Conservation (phyloP, 92 coral and sea anemone species). For the Isaurus tuberculatus region DNA sequence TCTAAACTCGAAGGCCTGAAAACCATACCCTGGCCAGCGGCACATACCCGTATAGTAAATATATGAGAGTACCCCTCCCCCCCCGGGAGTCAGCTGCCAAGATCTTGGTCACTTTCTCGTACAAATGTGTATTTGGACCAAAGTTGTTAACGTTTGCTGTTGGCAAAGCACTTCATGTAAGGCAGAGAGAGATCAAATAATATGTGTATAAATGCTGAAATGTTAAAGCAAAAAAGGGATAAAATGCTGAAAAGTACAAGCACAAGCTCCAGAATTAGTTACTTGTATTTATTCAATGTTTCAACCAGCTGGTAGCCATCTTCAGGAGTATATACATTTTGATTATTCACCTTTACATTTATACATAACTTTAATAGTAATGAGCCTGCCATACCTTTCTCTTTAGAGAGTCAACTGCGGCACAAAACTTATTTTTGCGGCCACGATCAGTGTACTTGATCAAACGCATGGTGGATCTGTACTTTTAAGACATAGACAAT, state of each 20-base stretch:
- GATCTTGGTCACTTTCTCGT: constrained; percentile 18
- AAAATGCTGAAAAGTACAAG: constrained; percentile 12
- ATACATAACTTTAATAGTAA: constrained; percentile 4
- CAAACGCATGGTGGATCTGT: constrained; percentile 35
- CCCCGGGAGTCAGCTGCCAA: constrained; percentile 6
- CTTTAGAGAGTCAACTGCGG: constrained; percentile 29
- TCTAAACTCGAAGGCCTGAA: constrained; percentile 16
- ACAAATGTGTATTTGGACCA: constrained; percentile 14
- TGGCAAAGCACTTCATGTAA: constrained; percentile 15
- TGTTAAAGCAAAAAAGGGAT: constrained; percentile 18
- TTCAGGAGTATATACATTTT: constrained; percentile 19
- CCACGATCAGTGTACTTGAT: constrained; percentile 28
- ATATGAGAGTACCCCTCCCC: background rate
- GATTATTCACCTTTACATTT: constrained; percentile 30
- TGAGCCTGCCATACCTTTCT: constrained; percentile 30
- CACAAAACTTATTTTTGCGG: constrained; percentile 26
- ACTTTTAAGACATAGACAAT: constrained; percentile 3
- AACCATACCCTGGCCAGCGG: constrained; percentile 5
- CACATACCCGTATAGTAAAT: background rate
- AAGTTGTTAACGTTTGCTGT: constrained; percentile 18
- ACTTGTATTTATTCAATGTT: constrained; percentile 13
- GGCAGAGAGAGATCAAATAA: constrained; percentile 9
- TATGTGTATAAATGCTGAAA: constrained; percentile 20
- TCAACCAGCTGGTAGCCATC: constrained; percentile 22
- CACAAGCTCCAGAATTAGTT: constrained; percentile 22